Evolutionary conservation across 2,113 vertebrate genomes (phyloP), one percentile per base, ranked within the genome.

Genomic region (Entomyzon cyanotis): DNA sequence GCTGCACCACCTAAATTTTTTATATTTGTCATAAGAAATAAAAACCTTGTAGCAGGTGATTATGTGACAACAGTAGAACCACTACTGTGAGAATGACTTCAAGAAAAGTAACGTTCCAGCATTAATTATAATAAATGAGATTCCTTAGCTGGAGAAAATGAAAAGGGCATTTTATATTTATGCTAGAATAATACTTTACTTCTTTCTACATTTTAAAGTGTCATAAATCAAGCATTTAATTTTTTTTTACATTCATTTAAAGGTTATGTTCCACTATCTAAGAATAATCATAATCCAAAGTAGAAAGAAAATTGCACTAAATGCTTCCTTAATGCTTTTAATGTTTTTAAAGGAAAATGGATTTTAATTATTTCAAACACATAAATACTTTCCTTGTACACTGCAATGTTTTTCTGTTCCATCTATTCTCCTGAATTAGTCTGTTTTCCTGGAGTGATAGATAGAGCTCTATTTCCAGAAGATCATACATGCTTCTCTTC

Each of bases 61-160:
- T 55, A 49, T 82, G 74, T 84, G 44, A 76, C 59, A 92, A 75
- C 11, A 90, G 5, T 87, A 31, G 70, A 94, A 82, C n/a, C 76
- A 44, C 58, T 58, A 87, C 84, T 46, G 56, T 84, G 49, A 88
- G 83, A 95, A 88, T 64, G 50, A 78, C 53, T 96, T 89, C 55
- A 94, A 90, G 50, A 73, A 75, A 95, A 94, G 73, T 87, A 93
- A 80, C 74, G 87, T 97, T 93, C 18, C 47, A 67, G 60, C 28
- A 63, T 84, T 96, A 95, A 81, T 83, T 96, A 70, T 90, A 96
- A 92, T 89, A 87, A 92, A 81, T 90, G 41, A 90, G 41, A n/a
- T 85, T 86, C 31, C 94, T 91, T 62, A 82, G 14, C 78, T 94
- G 63, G 68, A 95, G n/a, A 82, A 60, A 73, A 89, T 63, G 19